Evolutionary conservation across 2,113 vertebrate genomes (phyloP).

Genomic region (Leucopternis melanops): DNA sequence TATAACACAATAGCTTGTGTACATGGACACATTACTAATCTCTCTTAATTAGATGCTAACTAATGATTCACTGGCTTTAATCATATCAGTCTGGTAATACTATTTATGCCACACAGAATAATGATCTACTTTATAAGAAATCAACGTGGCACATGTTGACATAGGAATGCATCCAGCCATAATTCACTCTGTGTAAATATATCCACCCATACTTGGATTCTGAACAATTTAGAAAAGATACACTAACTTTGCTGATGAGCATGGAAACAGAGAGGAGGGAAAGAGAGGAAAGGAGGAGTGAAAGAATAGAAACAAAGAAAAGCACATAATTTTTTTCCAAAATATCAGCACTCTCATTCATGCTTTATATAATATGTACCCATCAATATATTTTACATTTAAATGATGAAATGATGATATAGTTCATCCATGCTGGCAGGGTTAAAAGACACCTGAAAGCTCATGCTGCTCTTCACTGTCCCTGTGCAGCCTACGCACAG

Average conservation of each 20-base stretch:
- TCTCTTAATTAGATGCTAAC: constrained; percentile 76
- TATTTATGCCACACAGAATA: constrained; percentile 73
- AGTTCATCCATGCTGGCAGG: background rate
- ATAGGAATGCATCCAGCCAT: constrained; percentile 64
- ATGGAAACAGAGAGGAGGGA: background rate
- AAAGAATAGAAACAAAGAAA: background rate
- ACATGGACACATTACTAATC: constrained; percentile 46
- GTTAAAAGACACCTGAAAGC: background rate
- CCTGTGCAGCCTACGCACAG: no score
- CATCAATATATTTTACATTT: background rate
- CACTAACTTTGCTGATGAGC: background rate
- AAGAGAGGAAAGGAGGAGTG: background rate
- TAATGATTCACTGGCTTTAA: constrained; percentile 70
- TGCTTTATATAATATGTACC: background rate
- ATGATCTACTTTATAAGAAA: constrained; percentile 72
- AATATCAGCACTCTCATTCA: background rate
- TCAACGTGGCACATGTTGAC: constrained; percentile 65
- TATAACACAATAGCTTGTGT: constrained; percentile 41
- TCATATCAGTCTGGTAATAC: constrained; percentile 70
- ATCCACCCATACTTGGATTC: constrained; percentile 61
- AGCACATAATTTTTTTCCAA: background rate
- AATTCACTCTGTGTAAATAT: constrained; percentile 68
- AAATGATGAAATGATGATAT: background rate
- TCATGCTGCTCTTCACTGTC: no score
- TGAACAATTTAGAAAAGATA: constrained; percentile 50